Evolutionary conservation across 2,113 vertebrate genomes (phyloP), one percentile per base, ranked within the genome.

Genomic region (Danionella cerebrum): DNA sequence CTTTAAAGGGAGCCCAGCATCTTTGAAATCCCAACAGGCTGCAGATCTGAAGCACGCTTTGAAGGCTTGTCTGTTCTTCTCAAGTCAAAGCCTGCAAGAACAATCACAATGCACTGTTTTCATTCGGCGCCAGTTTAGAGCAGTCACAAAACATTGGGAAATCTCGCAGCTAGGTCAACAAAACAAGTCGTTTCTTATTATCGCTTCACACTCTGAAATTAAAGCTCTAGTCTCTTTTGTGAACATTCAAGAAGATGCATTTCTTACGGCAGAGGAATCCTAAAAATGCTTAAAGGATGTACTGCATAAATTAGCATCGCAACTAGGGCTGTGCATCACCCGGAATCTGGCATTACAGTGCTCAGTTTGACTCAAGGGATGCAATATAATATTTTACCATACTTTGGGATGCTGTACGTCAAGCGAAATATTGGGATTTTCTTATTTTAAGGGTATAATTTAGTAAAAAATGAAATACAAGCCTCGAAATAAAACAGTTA

Each of bases 1-100:
- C 76, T 86, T 85, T 80, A 84, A 83, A 80, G 66, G 29, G 45
- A 4, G 50, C 76, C 80, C 81, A 82, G 79, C 78, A 82, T 69
- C 74, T 57, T 73, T 48, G 67, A 76, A 82, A 52, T 53, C 83
- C 80, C 83, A 58, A 70, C 78, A 80, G 84, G 76, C 71, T 73
- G 64, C 36, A 63, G 41, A 69, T 60, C 44, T 58, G 57, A 59
- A 50, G 22, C 38, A 14, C 12, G 14, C 65, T 55, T 67, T 54
- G 51, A 67, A 54, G 50, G 13, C 27, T 18, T 21, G 19, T 48
- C 42, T n/a, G 19, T 41, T 60, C 22, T 24, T 14, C 25, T 58
- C 67, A n/a, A n/a, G n/a, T n/a, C n/a, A 14, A 59, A 69, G 55
- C 44, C 33, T 60, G 16, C 44, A 50, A 60, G 47, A 69, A 58